Evolutionary conservation across 2,888 invertebrate genomes (phyloP).

Genomic region (Caenorhabditis sp.): DNA sequence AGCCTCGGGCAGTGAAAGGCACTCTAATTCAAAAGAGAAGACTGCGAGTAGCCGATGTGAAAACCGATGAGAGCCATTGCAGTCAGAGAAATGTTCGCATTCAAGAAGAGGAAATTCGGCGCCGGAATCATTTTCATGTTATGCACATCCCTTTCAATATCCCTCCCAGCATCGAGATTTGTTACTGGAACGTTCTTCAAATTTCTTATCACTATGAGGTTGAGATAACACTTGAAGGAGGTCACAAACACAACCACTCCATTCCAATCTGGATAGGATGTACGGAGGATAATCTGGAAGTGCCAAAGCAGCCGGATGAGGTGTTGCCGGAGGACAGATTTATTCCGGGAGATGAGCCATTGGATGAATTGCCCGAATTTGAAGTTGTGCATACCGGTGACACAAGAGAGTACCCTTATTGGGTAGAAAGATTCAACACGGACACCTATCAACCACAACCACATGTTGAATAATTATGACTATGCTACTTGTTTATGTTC

Average conservation of each 20-base stretch:
- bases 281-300: conserved; percentile 73
- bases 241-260: conserved; percentile 71
- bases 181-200: conserved; percentile 76
- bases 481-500: background rate
- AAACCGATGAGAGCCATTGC: conserved; percentile 65
- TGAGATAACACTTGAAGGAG: conserved; percentile 65
- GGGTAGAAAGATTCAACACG: conserved; percentile 75
- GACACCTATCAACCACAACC: conserved; percentile 70
- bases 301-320: conserved; percentile 59
- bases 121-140: conserved; percentile 57
- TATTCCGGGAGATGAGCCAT: conserved; percentile 33
- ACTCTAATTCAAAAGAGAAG: conserved; percentile 69
- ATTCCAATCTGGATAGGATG: conserved; percentile 77
- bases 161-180: conserved; percentile 74
- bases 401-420: conserved; percentile 71
- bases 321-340: conserved; percentile 11
- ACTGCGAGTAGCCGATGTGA: conserved; percentile 68
- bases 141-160: conserved; percentile 72
- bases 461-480: background rate
- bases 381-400: conserved; percentile 72
- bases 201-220: conserved; percentile 67
- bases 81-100: conserved; percentile 56
- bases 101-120: conserved; percentile 23
- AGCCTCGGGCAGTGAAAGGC: conserved; percentile 57
- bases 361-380: conserved; percentile 73